phyloP scores from a whole-genome alignment of 2,113 vertebrate genomes.

The Microtus richardsoni region DNA sequence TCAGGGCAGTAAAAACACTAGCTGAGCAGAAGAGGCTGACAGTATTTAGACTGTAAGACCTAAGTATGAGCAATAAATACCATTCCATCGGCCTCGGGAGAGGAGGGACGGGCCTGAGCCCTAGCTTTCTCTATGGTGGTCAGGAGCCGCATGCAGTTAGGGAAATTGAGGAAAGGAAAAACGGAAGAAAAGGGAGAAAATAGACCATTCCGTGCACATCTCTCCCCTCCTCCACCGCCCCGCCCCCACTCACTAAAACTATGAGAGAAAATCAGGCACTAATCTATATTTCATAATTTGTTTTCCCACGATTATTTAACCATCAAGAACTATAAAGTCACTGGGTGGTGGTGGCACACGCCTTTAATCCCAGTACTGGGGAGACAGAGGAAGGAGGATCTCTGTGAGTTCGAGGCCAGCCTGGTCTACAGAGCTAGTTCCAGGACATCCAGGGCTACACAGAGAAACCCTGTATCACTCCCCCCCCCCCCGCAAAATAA shows the following conservation, averaged over 20 bases:
- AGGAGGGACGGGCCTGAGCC: not conserved
- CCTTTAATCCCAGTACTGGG: not conserved
- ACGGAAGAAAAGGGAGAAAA: conserved; percentile 11
- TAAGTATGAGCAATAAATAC: conserved; percentile 59
- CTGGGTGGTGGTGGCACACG: rapidly evolving
- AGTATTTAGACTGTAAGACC: conserved; percentile 12
- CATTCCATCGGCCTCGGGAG: conserved; percentile 21
- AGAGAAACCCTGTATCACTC: not conserved
- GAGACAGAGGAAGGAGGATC: not conserved
- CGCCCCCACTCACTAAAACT: conserved; percentile 7
- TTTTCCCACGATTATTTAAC: not conserved
- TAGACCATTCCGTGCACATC: not conserved
- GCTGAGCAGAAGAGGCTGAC: not conserved
- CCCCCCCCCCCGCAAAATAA: not conserved
- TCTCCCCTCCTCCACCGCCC: not conserved
- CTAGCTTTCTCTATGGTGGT: conserved; percentile 7
- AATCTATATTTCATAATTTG: conserved; percentile 16
- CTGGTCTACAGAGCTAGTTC: not conserved
- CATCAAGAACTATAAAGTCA: not conserved
- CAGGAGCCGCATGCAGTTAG: conserved; percentile 13
- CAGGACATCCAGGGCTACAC: not conserved
- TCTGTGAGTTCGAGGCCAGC: not conserved
- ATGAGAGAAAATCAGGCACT: not conserved
- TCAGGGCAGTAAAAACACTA: not conserved
- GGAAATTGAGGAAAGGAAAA: conserved; percentile 31